These are phyloP conservation scores for Drosophila eugracilis DNA, from an alignment of 1,140 invertebrate species.

Conservation along the genomic window DNA sequence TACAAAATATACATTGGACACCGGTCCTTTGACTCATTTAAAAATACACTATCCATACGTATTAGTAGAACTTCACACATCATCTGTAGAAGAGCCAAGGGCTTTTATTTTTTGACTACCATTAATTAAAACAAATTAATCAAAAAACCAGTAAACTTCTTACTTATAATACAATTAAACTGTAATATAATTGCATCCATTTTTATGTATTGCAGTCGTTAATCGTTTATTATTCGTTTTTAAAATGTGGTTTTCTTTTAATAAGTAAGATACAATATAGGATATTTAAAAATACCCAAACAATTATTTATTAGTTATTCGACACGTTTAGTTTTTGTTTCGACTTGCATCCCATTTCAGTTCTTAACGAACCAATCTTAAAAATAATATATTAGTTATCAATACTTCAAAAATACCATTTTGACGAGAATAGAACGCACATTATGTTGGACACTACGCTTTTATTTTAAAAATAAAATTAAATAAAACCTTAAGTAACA, in stretches of 20 bases:
- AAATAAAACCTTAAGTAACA: neutral
- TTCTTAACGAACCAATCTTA: neutral
- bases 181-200: constrained; percentile 17
- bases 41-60: constrained; percentile 3
- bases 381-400: neutral
- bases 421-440: neutral
- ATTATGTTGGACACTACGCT: neutral
- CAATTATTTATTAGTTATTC: too few species aligned
- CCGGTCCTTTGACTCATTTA: constrained; percentile 2
- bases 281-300: too few species aligned
- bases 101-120: neutral
- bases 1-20: constrained; percentile 1
- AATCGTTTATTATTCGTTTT: too few species aligned
- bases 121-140: neutral
- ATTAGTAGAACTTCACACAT: neutral
- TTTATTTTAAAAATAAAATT: neutral
- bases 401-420: neutral
- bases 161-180: neutral
- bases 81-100: neutral
- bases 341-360: neutral
- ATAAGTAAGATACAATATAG: too few species aligned
- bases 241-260: neutral
- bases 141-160: neutral
- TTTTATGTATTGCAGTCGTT: constrained; percentile 1
- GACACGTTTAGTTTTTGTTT: neutral